These are phyloP conservation scores for Drosophila kanapiae DNA, from an alignment of 1,140 invertebrate genomes.

Conservation along the genomic window DNA sequence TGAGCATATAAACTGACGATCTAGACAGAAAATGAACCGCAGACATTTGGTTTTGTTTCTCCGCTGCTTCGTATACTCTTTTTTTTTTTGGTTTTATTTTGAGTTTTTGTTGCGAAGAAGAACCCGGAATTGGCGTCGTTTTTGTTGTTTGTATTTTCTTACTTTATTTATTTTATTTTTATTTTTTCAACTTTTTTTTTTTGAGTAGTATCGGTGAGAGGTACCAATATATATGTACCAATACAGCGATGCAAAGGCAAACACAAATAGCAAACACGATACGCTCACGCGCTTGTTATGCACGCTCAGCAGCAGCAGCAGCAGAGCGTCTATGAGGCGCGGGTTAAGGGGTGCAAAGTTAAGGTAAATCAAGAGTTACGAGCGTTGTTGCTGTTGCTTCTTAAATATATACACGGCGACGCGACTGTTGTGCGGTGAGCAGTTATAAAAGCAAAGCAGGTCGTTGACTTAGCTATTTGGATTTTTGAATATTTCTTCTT, in stretches of 20 bases:
- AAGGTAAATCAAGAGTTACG: slow-evolving; percentile 51
- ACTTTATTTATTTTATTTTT: slow-evolving; percentile 32
- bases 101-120: slow-evolving; percentile 64
- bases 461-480: slow-evolving; percentile 82
- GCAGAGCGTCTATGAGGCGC: slow-evolving; percentile 24
- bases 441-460: slow-evolving; percentile 84
- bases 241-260: slow-evolving; percentile 30
- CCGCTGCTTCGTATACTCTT: slow-evolving; percentile 25
- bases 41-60: slow-evolving; percentile 57
- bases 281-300: slow-evolving; percentile 83
- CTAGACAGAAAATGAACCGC: slow-evolving; percentile 77
- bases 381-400: slow-evolving; percentile 45
- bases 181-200: slow-evolving; percentile 12
- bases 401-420: slow-evolving; percentile 51
- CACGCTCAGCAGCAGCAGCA: slow-evolving; percentile 73
- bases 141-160: slow-evolving; percentile 29
- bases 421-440: slow-evolving; percentile 45
- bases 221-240: slow-evolving; percentile 38
- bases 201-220: slow-evolving; percentile 19
- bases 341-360: slow-evolving; percentile 17
- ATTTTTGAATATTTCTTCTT: slow-evolving; percentile 57
- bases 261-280: slow-evolving; percentile 60
- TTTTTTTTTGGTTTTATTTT: slow-evolving; percentile 19
- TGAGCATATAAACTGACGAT: slow-evolving; percentile 68
- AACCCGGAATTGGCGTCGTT: slow-evolving; percentile 76